A percentile compares a stretch with the other conserved stretches of the same genome.
phyloP scores from a whole-genome alignment of 2,888 invertebrate genomes.

The Agonopterix heracliana region DNA sequence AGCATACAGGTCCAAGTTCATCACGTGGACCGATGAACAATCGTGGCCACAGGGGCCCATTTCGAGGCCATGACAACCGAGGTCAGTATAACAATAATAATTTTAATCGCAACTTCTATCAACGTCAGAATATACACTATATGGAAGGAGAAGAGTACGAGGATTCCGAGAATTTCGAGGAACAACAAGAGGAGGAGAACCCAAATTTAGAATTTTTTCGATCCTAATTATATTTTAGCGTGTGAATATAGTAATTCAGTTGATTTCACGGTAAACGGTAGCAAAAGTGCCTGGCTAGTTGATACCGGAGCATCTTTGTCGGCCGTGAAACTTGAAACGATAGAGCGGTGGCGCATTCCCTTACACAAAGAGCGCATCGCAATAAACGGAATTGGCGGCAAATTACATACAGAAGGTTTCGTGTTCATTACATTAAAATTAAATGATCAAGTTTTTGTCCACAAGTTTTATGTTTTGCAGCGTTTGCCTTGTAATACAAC shows the following conservation, averaged over 20 bases:
- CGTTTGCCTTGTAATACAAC: constrained; percentile 7
- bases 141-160: too few relatives aligned
- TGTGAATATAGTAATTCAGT: not conserved
- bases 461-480: constrained; percentile 13
- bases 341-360: not conserved
- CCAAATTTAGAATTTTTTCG: constrained; percentile 13
- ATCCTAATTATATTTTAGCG: constrained; percentile 3
- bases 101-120: not conserved
- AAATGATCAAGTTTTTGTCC: not conserved
- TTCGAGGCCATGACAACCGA: not conserved
- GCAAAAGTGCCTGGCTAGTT: not conserved
- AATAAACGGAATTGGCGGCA: constrained; percentile 11
- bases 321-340: constrained; percentile 6
- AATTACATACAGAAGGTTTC: constrained; percentile 10
- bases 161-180: too few relatives aligned
- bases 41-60: not conserved
- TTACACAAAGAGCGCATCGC: constrained; percentile 1
- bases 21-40: too few relatives aligned
- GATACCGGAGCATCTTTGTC: constrained; percentile 8
- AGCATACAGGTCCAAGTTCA: too few relatives aligned
- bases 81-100: not conserved
- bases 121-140: not conserved
- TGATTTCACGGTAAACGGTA: not conserved
- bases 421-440: not conserved
- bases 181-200: too few relatives aligned